phyloP scores from a whole-genome alignment of 1,140 invertebrate genomes.

The Rhizoglyphus robini region DNA sequence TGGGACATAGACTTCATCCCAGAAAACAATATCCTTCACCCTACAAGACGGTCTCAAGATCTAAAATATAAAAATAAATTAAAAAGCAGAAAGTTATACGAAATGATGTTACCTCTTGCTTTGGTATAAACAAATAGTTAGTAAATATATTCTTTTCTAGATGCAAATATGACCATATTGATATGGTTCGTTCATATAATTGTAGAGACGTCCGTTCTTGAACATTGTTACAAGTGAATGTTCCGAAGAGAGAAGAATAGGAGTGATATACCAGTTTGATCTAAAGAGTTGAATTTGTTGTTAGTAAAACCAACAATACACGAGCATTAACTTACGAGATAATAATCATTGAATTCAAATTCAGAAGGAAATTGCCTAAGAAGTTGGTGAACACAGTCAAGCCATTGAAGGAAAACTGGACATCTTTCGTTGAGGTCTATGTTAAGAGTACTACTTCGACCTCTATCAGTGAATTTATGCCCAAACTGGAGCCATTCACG shows the following conservation, averaged over 20 bases:
- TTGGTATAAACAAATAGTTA: conserved; percentile 65
- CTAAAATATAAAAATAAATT: neutral
- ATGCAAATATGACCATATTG: conserved; percentile 68
- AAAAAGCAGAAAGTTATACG: neutral
- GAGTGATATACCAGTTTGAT: conserved; percentile 87
- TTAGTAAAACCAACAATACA: neutral
- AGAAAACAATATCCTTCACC: conserved; percentile 62
- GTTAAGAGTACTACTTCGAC: conserved; percentile 62
- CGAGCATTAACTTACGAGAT: conserved; percentile 51
- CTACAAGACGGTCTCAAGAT: conserved; percentile 54
- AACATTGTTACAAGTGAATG: conserved; percentile 81
- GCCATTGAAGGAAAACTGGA: conserved; percentile 94
- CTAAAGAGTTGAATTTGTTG: conserved; percentile 38
- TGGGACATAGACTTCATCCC: conserved; percentile 65
- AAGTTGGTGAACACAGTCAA: conserved; percentile 90
- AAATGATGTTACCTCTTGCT: conserved; percentile 29
- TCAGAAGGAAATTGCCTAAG: conserved; percentile 71
- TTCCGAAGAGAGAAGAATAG: conserved; percentile 90
- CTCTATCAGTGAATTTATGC: conserved; percentile 90
- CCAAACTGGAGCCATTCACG: conserved; percentile 93
- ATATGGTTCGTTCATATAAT: conserved; percentile 57
- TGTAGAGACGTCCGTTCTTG: conserved; percentile 54
- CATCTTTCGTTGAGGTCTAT: conserved; percentile 81
- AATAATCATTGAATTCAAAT: conserved; percentile 88
- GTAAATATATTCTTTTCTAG: conserved; percentile 52